Evolutionary conservation across 2,888 invertebrate species (phyloP), one percentile per base, ranked within the genome.

Genomic region (Oscheius sp.): DNA sequence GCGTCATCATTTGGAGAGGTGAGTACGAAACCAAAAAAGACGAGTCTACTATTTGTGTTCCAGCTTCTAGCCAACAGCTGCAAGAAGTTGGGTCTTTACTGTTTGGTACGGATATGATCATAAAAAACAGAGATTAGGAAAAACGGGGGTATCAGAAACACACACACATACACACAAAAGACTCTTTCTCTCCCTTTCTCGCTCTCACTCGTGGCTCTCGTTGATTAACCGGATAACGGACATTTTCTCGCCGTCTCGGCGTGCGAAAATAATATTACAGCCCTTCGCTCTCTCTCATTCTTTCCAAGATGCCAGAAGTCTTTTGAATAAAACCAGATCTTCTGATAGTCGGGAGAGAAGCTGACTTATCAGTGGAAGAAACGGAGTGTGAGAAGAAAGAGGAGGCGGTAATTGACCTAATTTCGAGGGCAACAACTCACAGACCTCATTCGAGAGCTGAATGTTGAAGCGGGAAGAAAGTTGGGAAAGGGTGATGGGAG

Each of bases 191-290:
- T 42, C 4, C 42, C 42, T 42, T 7, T 42, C 42, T 42, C 42
- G 3, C 42, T 42, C 42, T 5, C 21, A 21, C 21, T 21, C 21
- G 21, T 21, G 21, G 21, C 21, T 21, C 29, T 58, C 58, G 32
- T 33, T 58, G 58, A 58, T 58, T 58, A 58, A 58, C 58, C 33
- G 29, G 32, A 33, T 58, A 58, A 58, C 58, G 58, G 35, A 33
- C 58, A 58, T 58, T 58, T 58, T 58, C 58, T 58, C 58, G 58
- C 29, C 62, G 62, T 10, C 21, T 21, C 62, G 35, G 60, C 62
- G 62, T 62, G 62, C 62, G 62, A 62, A 62, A 62, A 62, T 62
- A 47, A 42, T 47, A 62, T 62, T 62, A 62, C 47, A 62, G 37
- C 21, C 55, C 32, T 9, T 21, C 55, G 42, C 57, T 57, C 32